Percentiles rank a stretch among this genome's conserved stretches.
Evolutionary conservation across 2,888 invertebrate species (phyloP).

Genomic region (Selenia dentaria): DNA sequence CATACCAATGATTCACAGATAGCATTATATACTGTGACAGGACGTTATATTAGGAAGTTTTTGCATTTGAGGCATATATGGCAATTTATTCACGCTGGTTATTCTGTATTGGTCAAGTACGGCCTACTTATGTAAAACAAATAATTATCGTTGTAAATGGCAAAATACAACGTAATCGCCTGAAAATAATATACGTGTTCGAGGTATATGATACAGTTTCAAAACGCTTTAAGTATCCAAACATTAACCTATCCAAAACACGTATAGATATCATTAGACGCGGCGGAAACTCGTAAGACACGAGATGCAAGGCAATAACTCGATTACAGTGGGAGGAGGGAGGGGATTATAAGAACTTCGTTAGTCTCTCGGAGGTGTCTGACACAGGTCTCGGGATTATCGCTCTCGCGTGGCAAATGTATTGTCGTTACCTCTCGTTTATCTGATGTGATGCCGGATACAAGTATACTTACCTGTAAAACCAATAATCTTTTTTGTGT

Average conservation of each 20-base stretch:
- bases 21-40: no score
- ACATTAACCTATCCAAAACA: constrained; percentile 37
- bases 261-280: constrained; percentile 45
- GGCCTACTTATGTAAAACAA: no score
- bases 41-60: no score
- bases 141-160: no score
- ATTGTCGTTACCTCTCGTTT: constrained; percentile 61
- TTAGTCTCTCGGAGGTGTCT: constrained; percentile 80
- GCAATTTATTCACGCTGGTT: no score
- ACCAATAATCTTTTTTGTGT: no score
- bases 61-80: no score
- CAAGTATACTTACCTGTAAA: no score
- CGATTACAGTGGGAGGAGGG: constrained; percentile 59
- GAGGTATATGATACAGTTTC: constrained; percentile 4
- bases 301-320: constrained; percentile 78
- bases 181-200: no score
- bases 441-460: constrained; percentile 44
- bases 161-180: no score
- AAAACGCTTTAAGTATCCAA: constrained; percentile 15
- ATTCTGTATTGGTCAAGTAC: no score
- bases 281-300: constrained; percentile 58
- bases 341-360: constrained; percentile 81
- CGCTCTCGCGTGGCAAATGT: constrained; percentile 66
- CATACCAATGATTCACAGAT: no score
- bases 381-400: constrained; percentile 76